Evolutionary conservation across 2,113 vertebrate genomes (phyloP), one percentile per base, ranked within the genome.

Genomic region (Trachemys scripta): DNA sequence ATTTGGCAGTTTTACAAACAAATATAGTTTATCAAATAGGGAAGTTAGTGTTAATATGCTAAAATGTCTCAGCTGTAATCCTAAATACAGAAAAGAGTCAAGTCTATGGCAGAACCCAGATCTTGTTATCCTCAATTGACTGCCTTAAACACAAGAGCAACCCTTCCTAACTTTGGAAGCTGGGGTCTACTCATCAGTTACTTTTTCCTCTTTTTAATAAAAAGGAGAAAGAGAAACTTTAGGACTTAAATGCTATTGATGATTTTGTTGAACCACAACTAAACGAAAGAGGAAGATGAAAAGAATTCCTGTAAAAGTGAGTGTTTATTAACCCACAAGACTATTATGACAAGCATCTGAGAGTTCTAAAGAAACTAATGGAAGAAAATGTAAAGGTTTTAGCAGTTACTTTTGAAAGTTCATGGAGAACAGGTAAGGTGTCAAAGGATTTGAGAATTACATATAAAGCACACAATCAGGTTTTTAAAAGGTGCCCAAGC

Each of bases 281-380:
- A 95, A 95, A 95, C 95, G 82, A 96, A 97, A 97, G 85, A 54
- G 45, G 59, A 96, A 97, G 92, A 97, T 97, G 90, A 97, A 97
- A 97, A 97, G 94, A 97, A 97, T 97, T 97, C 96, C 95, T 97
- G 83, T 45, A 65, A 90, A 69, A 69, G 62, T n/a, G 17, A 93
- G 92, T 88, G 95, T 96, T 96, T 94, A 96, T 97, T 97, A 97
- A 94, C 90, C 87, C 85, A 2, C 72, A 95, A 87, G 87, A 97
- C 90, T 85, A 65, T 54, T 90, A 95, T 1, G 17, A 94, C 89
- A 95, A 93, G 69, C 90, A 90, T 79, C 8, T 0, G 2, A 95
- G 94, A 94, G 88, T 96, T 93, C 87, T 96, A 97, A 95, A 94
- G 95, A 95, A 96, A 87, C 83, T 91, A 91, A 95, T 1, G 88